Evolutionary conservation across 2,113 vertebrate genomes (phyloP).

Genomic region (Pedionomus torquatus): DNA sequence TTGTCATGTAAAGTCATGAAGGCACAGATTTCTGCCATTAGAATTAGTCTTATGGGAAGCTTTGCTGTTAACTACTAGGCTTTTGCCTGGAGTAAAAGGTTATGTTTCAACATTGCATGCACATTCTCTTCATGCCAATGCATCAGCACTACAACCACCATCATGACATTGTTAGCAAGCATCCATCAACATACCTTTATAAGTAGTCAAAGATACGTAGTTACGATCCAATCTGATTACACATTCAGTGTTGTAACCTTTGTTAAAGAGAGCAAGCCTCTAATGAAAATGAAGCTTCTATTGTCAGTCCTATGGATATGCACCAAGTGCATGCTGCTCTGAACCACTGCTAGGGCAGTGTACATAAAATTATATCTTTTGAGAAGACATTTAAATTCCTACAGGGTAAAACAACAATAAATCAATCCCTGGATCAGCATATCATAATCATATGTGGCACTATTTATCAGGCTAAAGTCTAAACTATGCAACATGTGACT

Average conservation of each 20-base stretch:
- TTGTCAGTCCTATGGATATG: not conserved
- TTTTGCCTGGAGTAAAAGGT: not conserved
- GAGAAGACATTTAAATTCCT: not conserved
- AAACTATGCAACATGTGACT: slow-evolving; percentile 17
- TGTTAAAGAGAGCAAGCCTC: not conserved
- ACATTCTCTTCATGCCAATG: not conserved
- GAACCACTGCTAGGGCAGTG: not conserved
- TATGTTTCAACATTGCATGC: not conserved
- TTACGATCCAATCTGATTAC: not conserved
- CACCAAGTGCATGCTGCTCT: not conserved
- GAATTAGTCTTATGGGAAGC: not conserved
- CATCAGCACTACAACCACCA: not conserved
- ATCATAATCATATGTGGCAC: not conserved
- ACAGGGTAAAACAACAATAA: no score
- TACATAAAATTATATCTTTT: not conserved
- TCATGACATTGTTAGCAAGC: not conserved
- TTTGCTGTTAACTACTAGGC: not conserved
- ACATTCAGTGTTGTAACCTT: not conserved
- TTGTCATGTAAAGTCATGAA: not conserved
- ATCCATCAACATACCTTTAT: not conserved
- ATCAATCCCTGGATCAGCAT: not conserved
- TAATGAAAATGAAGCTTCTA: not conserved
- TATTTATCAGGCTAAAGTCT: not conserved
- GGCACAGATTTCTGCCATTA: not conserved
- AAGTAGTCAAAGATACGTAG: not conserved